These are phyloP conservation scores for Tuta absoluta DNA, from an alignment of 2,888 invertebrate genomes.

Conservation along the genomic window DNA sequence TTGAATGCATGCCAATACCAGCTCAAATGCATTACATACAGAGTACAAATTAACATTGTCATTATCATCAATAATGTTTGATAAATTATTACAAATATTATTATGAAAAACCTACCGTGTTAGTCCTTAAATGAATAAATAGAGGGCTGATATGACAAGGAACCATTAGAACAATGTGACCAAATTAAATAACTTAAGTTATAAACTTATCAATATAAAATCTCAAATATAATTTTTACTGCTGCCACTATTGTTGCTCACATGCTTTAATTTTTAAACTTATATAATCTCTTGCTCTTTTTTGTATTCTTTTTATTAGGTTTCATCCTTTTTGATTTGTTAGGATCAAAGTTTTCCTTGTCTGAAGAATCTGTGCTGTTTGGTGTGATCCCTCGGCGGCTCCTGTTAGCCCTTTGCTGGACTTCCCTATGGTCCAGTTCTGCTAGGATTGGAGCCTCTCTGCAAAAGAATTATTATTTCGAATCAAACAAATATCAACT, in stretches of 20 bases:
- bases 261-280: not conserved
- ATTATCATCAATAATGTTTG: not conserved
- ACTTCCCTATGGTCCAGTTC: conserved; percentile 47
- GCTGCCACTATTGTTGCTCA: too few species aligned
- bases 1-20: conserved; percentile 10
- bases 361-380: conserved; percentile 71
- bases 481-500: too few species aligned
- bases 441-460: conserved; percentile 52
- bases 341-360: conserved; percentile 73
- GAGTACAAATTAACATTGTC: not conserved
- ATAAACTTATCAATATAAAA: too few species aligned
- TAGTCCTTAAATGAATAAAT: not conserved
- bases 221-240: too few species aligned
- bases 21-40: not conserved
- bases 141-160: not conserved
- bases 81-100: too few species aligned
- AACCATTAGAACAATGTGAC: not conserved
- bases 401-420: conserved; percentile 41
- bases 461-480: conserved; percentile 45
- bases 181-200: not conserved
- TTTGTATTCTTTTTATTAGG: conserved; percentile 43
- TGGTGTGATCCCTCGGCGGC: conserved; percentile 57
- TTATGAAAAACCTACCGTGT: too few species aligned
- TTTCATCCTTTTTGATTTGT: conserved; percentile 49
- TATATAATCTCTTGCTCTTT: conserved; percentile 8